phyloP scores from a whole-genome alignment of 1,140 invertebrate genomes.

The Trigoniulus corallinus region DNA sequence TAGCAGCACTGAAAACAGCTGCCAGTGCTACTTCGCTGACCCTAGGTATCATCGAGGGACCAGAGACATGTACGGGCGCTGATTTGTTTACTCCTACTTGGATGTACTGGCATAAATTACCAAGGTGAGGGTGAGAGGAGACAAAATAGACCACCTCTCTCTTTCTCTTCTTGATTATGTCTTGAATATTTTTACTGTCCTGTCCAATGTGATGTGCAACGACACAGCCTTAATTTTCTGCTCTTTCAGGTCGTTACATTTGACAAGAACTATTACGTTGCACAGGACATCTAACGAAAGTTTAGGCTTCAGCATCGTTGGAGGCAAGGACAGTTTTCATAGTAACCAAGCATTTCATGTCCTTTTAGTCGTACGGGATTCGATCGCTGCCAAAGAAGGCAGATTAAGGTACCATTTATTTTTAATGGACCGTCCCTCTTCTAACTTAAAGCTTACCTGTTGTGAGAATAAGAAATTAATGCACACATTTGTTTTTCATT shows the following conservation, averaged over 20 bases:
- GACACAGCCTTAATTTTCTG: no score
- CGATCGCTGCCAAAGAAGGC: constrained; percentile 32
- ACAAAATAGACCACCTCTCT: background rate
- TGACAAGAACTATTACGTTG: constrained; percentile 29
- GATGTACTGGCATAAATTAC: constrained; percentile 35
- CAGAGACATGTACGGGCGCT: constrained; percentile 27
- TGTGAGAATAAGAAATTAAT: background rate
- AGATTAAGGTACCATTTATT: constrained; percentile 22
- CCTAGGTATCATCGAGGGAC: constrained; percentile 29
- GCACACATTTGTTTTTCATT: constrained; percentile 1
- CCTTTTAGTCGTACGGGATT: constrained; percentile 32
- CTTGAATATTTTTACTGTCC: constrained; percentile 2
- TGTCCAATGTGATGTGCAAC: background rate
- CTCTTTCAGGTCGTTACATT: constrained; percentile 26
- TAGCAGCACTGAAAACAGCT: constrained; percentile 28
- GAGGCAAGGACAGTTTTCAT: constrained; percentile 29
- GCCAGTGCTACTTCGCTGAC: constrained; percentile 22
- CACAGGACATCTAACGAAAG: constrained; percentile 23
- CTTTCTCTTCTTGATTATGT: background rate
- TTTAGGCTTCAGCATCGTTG: constrained; percentile 35
- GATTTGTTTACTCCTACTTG: constrained; percentile 33
- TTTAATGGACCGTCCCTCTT: constrained; percentile 10
- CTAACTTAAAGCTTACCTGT: background rate
- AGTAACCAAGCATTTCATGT: constrained; percentile 32
- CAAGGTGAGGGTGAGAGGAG: constrained; percentile 24